Percentiles rank a stretch among this genome's conserved stretches.
phyloP scores from a whole-genome alignment of 2,888 invertebrate genomes.

The Papilio gigon region DNA sequence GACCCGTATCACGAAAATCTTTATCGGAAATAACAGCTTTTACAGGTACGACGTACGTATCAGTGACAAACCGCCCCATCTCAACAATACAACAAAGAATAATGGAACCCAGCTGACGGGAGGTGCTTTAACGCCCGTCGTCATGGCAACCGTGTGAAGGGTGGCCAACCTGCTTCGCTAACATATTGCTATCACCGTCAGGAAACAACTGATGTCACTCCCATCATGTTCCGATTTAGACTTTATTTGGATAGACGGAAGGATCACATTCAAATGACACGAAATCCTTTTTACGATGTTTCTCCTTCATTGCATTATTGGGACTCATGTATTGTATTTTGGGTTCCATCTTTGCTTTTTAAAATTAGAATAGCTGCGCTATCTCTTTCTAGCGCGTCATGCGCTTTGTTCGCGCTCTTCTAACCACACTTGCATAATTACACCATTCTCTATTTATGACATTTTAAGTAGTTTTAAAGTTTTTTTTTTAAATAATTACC shows the following conservation, averaged over 20 bases:
- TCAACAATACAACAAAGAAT: constrained; percentile 71
- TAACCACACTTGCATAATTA: constrained; percentile 75
- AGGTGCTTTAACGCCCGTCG: constrained; percentile 77
- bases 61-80: constrained; percentile 63
- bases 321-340: constrained; percentile 77
- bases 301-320: constrained; percentile 58
- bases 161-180: constrained; percentile 78
- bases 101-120: constrained; percentile 82
- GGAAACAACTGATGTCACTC: constrained; percentile 64
- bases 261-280: constrained; percentile 64
- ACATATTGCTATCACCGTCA: constrained; percentile 67
- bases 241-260: constrained; percentile 65
- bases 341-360: constrained; percentile 83
- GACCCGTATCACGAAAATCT: constrained; percentile 54
- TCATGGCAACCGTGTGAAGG: constrained; percentile 77
- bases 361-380: constrained; percentile 74
- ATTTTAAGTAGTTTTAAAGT: constrained; percentile 77
- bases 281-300: constrained; percentile 65
- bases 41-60: constrained; percentile 67
- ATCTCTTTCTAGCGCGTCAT: constrained; percentile 61
- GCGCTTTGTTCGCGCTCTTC: constrained; percentile 48
- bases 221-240: constrained; percentile 63
- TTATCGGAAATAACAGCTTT: constrained; percentile 55
- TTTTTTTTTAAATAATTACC: constrained; percentile 77
- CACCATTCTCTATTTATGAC: constrained; percentile 76